Percentiles rank a stretch among this genome's conserved stretches.
phyloP scores from a whole-genome alignment of 2,888 invertebrate genomes.

The Escarpia spicata region DNA sequence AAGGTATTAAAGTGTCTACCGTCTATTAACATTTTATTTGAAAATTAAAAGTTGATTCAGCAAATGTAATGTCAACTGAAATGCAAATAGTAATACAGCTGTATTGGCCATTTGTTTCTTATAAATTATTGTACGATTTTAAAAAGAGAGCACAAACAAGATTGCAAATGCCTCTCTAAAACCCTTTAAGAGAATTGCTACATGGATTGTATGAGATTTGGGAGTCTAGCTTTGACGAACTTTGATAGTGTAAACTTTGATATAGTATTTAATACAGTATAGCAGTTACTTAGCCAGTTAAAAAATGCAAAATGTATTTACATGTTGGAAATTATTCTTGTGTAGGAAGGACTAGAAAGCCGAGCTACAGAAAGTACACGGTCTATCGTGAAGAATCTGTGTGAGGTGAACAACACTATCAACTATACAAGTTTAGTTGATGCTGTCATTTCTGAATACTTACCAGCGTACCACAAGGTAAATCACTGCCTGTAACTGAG shows the following conservation, averaged over 20 bases:
- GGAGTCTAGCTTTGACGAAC: too few species aligned
- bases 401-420: conserved; percentile 77
- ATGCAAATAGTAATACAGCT: neutral
- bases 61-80: neutral
- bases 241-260: too few species aligned
- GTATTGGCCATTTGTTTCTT: too few species aligned
- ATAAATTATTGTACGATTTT: too few species aligned
- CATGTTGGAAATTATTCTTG: conserved; percentile 49
- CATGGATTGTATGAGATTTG: too few species aligned
- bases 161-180: too few species aligned
- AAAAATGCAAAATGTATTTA: too few species aligned
- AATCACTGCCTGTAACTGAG: neutral
- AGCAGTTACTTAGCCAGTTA: neutral
- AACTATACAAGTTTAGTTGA: conserved; percentile 67
- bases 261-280: too few species aligned
- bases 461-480: neutral
- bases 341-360: conserved; percentile 81
- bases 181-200: too few species aligned
- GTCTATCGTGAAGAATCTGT: conserved; percentile 84
- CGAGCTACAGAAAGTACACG: conserved; percentile 87
- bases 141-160: too few species aligned
- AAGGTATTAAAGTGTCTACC: neutral
- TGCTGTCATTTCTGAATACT: conserved; percentile 18
- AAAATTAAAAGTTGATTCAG: neutral
- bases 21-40: neutral